A percentile compares a stretch with the other conserved stretches of the same genome.
phyloP scores from a whole-genome alignment of 2,113 vertebrate species.

The Ptyas mucosa region DNA sequence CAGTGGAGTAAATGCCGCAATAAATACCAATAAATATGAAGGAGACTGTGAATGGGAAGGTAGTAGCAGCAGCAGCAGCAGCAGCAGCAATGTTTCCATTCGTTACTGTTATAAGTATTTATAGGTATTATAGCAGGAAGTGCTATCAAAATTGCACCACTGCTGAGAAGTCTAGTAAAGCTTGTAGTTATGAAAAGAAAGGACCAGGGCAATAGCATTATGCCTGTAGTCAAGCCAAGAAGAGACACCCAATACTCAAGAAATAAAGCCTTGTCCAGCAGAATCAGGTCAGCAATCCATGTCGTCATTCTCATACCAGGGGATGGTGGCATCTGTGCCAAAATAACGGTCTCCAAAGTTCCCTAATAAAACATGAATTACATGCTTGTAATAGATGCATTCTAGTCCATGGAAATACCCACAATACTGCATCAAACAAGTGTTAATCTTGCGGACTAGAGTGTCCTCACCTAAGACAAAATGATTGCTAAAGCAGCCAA shows the following conservation, averaged over 20 bases:
- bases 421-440: neutral
- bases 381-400: neutral
- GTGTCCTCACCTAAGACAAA: neutral
- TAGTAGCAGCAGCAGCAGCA: neutral
- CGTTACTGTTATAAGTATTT: neutral
- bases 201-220: neutral
- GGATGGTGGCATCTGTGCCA: conserved; percentile 80
- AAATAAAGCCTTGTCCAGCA: neutral
- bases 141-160: neutral
- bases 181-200: neutral
- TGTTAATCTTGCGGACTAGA: neutral
- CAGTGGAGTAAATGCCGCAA: too few relatives aligned
- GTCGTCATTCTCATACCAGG: conserved; percentile 76
- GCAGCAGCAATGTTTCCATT: neutral
- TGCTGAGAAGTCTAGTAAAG: too few relatives aligned
- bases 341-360: conserved; percentile 92
- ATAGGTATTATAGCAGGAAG: neutral
- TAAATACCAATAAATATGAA: neutral
- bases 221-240: neutral
- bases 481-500: neutral
- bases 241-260: neutral
- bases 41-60: neutral
- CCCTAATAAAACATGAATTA: conserved; percentile 64
- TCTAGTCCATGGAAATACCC: neutral
- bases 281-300: conserved; percentile 74